Evolutionary conservation across 2,888 invertebrate species (phyloP).

Genomic region (Pseudococcus viburni): DNA sequence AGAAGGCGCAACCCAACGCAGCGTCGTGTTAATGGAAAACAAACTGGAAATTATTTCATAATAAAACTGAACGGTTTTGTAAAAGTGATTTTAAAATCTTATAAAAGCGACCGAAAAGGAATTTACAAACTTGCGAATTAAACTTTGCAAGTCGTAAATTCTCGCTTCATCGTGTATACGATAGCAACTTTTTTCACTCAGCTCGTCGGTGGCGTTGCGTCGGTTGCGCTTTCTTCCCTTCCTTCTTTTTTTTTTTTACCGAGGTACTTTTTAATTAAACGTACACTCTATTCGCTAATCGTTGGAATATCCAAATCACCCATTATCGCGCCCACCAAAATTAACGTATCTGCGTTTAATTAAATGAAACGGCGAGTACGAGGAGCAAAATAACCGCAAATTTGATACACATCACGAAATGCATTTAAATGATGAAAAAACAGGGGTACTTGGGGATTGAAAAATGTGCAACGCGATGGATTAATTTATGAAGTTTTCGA

Average conservation of each 20-base stretch:
- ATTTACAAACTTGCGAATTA: slow-evolving; percentile 36
- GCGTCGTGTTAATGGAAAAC: slow-evolving; percentile 25
- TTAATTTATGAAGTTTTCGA: slow-evolving; percentile 42
- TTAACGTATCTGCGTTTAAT: not conserved
- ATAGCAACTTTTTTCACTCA: not conserved
- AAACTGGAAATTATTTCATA: slow-evolving; percentile 48
- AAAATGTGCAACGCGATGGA: not conserved
- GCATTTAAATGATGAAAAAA: not conserved
- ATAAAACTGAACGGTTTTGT: slow-evolving; percentile 45
- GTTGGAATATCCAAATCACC: slow-evolving; percentile 5
- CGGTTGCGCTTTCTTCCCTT: not conserved
- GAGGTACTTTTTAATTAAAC: not conserved
- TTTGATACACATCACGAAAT: not conserved
- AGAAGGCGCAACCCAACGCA: not conserved
- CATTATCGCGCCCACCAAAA: not conserved
- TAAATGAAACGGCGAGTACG: not conserved
- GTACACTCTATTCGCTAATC: not conserved
- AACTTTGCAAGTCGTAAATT: slow-evolving; percentile 43
- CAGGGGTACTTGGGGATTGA: not conserved
- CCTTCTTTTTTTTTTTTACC: not conserved
- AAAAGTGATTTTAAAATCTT: slow-evolving; percentile 43
- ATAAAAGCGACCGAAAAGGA: slow-evolving; percentile 38
- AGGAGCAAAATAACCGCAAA: no score
- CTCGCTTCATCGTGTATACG: not conserved
- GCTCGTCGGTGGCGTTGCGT: not conserved